Evolutionary conservation across 2,888 invertebrate genomes (phyloP).

Genomic region (Machimus atricapillus): DNA sequence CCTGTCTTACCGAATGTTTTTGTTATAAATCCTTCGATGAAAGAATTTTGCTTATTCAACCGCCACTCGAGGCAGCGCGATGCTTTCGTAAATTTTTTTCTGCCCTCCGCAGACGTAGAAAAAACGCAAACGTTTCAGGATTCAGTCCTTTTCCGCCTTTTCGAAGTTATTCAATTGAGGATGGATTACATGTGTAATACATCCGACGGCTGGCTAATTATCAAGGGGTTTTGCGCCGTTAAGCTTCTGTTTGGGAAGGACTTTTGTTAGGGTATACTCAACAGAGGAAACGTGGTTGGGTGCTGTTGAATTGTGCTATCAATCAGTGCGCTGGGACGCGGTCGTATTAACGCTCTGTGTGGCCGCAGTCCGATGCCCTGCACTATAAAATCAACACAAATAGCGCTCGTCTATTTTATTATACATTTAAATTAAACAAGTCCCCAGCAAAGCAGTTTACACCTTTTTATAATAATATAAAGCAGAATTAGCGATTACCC

Average conservation of each 20-base stretch:
- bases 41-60: conserved; percentile 33
- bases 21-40: conserved; percentile 37
- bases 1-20: conserved; percentile 29
- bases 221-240: conserved; percentile 5
- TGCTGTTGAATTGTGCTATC: neutral
- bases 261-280: neutral
- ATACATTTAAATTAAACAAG: neutral
- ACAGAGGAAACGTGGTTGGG: neutral
- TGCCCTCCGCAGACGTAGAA: neutral
- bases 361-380: neutral
- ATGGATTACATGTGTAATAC: conserved; percentile 27
- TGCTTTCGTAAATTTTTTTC: conserved; percentile 25
- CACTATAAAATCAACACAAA: neutral
- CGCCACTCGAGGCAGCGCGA: neutral
- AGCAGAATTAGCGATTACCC: too few species aligned
- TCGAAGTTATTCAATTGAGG: conserved; percentile 26
- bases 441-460: too few species aligned
- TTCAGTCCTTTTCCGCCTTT: conserved; percentile 2
- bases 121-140: conserved; percentile 8
- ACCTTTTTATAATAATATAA: too few species aligned
- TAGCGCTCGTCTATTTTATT: neutral
- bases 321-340: neutral
- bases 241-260: neutral
- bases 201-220: conserved; percentile 20
- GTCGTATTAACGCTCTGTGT: neutral